Conservation (phyloP, 2,888 invertebrate species). For the Apotomis turbidana region DNA sequence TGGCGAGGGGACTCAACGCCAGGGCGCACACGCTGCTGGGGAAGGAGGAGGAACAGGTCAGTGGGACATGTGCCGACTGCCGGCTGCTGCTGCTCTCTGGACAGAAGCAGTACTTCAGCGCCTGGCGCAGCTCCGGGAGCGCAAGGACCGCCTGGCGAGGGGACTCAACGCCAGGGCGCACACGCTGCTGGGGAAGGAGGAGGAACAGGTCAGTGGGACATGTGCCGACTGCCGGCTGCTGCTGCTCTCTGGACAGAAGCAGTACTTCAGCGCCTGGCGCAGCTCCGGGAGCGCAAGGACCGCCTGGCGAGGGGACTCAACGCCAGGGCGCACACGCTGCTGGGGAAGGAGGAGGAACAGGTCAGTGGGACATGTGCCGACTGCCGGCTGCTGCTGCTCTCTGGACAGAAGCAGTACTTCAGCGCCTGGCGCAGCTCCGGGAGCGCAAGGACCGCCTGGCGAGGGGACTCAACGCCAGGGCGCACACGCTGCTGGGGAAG, state of each 20-base stretch:
- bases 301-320: conserved; percentile 84
- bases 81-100: too few species aligned
- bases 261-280: conserved; percentile 68
- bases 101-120: conserved; percentile 53
- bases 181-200: conserved; percentile 92
- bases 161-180: conserved; percentile 89
- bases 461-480: conserved; percentile 85
- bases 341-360: conserved; percentile 94
- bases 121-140: conserved; percentile 82
- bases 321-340: conserved; percentile 92
- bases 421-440: conserved; percentile 80
- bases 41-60: conserved; percentile 92
- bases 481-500: conserved; percentile 93
- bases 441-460: conserved; percentile 87
- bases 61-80: too few species aligned
- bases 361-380: conserved; percentile 56
- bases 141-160: conserved; percentile 86
- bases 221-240: too few species aligned
- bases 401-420: conserved; percentile 28
- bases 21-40: conserved; percentile 94
- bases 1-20: conserved; percentile 84
- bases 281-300: conserved; percentile 85
- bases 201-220: conserved; percentile 86
- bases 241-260: too few species aligned
- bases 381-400: too few species aligned